Evolutionary conservation across 2,797 vertebrate genomes (phyloP).

Genomic region (Gallinago nigripennis): DNA sequence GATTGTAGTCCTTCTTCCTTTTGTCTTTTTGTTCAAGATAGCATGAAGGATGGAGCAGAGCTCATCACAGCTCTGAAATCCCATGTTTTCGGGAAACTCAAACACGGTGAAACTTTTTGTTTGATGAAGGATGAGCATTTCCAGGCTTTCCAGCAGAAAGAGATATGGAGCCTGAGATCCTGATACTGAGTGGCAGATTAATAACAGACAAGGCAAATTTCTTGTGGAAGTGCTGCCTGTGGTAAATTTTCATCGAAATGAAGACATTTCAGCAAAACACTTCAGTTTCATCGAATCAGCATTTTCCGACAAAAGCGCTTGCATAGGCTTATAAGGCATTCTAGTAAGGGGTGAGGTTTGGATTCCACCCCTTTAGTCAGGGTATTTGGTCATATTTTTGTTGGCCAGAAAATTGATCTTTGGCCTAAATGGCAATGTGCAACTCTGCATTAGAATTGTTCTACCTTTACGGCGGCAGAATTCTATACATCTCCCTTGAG

Average conservation of each 20-base stretch:
- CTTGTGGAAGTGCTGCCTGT: background rate
- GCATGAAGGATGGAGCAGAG: background rate
- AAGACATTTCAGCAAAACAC: slow-evolving; percentile 58
- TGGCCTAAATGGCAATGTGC: background rate
- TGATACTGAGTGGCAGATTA: background rate
- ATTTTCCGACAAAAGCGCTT: slow-evolving; percentile 32
- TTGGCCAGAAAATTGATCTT: background rate
- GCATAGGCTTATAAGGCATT: slow-evolving; percentile 21
- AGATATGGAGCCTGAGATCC: background rate
- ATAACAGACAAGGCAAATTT: background rate
- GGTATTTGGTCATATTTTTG: background rate
- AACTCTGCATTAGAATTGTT: background rate
- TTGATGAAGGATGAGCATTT: background rate
- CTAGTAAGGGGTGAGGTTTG: background rate
- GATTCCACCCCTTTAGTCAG: background rate
- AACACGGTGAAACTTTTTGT: background rate
- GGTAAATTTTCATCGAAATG: slow-evolving; percentile 4
- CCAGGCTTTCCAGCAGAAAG: background rate
- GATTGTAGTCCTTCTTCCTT: background rate
- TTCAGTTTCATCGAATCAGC: slow-evolving; percentile 53
- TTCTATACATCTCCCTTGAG: background rate
- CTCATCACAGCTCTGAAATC: background rate
- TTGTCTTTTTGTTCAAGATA: background rate
- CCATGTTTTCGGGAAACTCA: background rate
- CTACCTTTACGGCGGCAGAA: background rate